Percentiles rank a stretch among this genome's conserved stretches.
Conservation (phyloP, 2,113 vertebrate species). For the Sphaerodactylus townsendi region DNA sequence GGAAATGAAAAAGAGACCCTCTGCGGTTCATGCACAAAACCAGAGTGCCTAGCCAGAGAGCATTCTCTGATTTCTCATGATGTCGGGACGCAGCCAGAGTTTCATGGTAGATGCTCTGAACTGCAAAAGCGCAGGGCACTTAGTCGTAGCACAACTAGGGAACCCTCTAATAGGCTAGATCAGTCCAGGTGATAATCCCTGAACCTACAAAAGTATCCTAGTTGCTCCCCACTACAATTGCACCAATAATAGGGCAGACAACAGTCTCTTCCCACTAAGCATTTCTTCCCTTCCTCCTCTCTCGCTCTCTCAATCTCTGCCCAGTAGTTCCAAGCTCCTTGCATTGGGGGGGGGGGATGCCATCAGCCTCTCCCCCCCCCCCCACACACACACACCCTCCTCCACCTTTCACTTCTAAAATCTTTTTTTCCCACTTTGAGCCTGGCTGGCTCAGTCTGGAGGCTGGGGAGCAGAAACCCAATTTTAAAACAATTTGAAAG, state of each 20-base stretch:
- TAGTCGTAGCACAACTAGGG: background rate
- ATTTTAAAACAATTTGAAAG: slow-evolving; percentile 41
- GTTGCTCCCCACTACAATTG: background rate
- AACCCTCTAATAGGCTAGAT: background rate
- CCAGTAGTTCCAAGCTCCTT: background rate
- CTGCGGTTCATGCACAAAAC: too few species aligned
- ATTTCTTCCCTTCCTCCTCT: background rate
- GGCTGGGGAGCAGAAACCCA: slow-evolving; percentile 22
- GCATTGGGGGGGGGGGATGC: too few species aligned
- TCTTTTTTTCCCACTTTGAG: background rate
- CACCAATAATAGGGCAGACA: background rate
- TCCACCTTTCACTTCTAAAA: background rate
- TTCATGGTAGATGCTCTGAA: too few species aligned
- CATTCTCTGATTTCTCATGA: too few species aligned
- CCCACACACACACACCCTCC: background rate
- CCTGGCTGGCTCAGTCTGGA: slow-evolving; percentile 8
- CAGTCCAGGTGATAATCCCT: background rate
- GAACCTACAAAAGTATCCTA: background rate
- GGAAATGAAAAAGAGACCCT: too few species aligned
- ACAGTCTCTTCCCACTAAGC: background rate
- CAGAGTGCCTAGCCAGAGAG: too few species aligned
- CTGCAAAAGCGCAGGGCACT: background rate
- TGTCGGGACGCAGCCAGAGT: too few species aligned
- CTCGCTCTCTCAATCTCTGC: background rate
- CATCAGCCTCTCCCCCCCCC: background rate